Conservation (phyloP, 53 echinoderm and acorn worm species). For the Hippasteria phrygiana region DNA sequence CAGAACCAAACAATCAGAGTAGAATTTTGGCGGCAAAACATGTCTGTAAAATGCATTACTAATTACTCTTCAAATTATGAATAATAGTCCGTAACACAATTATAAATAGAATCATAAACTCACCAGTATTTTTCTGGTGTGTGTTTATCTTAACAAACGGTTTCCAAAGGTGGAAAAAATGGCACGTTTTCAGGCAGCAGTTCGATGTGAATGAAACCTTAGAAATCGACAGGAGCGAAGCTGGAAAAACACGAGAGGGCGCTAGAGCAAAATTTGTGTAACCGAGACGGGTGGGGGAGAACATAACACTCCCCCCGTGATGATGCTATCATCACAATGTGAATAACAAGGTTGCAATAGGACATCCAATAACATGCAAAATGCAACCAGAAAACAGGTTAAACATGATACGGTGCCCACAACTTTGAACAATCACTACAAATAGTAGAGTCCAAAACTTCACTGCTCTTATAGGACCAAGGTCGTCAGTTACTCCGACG, state of each 20-base stretch:
- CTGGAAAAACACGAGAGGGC: background rate
- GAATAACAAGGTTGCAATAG: constrained; percentile 29
- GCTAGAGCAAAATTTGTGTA: background rate
- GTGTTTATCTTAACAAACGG: background rate
- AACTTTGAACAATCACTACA: background rate
- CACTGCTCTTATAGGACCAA: background rate
- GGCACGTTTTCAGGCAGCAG: background rate
- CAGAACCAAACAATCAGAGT: background rate
- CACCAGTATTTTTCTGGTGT: constrained; percentile 1
- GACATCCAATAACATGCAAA: background rate
- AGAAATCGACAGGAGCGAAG: background rate
- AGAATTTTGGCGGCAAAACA: background rate
- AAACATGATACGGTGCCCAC: constrained; percentile 16
- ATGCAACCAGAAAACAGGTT: background rate
- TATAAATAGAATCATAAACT: constrained; percentile 1
- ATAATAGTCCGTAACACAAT: background rate
- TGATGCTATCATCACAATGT: constrained; percentile 41
- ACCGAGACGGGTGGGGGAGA: background rate
- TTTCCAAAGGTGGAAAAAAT: background rate
- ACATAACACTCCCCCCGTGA: constrained; percentile 50
- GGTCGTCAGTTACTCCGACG: constrained; percentile 21
- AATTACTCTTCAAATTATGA: constrained; percentile 1
- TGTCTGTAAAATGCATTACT: background rate
- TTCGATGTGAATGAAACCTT: background rate
- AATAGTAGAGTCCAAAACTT: background rate